These are phyloP conservation scores for Rhodinocichla rosea DNA, from an alignment of 2,113 vertebrate species.

Conservation along the genomic window DNA sequence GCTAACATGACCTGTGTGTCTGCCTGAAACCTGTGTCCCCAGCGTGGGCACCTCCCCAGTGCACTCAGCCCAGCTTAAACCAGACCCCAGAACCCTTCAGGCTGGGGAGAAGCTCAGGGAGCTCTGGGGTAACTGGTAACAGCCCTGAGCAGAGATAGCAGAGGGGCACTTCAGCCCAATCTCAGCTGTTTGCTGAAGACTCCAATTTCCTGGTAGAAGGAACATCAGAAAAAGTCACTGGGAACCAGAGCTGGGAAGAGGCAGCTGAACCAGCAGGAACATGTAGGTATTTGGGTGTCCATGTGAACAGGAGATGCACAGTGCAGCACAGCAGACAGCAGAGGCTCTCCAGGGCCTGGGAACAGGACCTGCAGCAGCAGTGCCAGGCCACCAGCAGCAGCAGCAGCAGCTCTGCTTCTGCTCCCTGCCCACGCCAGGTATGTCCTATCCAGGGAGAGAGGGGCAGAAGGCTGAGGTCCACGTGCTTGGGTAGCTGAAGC, in stretches of 20 bases:
- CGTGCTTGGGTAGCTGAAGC: fast-evolving
- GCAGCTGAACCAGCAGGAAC: not conserved
- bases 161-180: not conserved
- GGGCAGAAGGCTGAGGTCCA: not conserved
- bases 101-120: not conserved
- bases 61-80: not conserved
- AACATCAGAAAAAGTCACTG: not conserved
- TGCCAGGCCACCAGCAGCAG: not conserved
- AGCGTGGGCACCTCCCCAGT: not conserved
- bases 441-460: fast-evolving
- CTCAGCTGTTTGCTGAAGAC: not conserved
- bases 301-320: fast-evolving
- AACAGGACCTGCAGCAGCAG: not conserved
- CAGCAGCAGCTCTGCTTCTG: not conserved
- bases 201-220: not conserved
- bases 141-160: not conserved
- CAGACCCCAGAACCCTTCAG: not conserved
- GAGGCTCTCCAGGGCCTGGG: not conserved
- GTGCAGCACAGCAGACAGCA: not conserved
- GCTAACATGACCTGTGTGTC: fast-evolving
- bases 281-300: not conserved
- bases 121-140: not conserved
- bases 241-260: not conserved
- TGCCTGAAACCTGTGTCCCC: not conserved
- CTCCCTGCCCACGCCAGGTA: fast-evolving